These are phyloP conservation scores for Orcinus orca DNA, from an alignment of 2,113 vertebrate genomes.

Conservation along the genomic window DNA sequence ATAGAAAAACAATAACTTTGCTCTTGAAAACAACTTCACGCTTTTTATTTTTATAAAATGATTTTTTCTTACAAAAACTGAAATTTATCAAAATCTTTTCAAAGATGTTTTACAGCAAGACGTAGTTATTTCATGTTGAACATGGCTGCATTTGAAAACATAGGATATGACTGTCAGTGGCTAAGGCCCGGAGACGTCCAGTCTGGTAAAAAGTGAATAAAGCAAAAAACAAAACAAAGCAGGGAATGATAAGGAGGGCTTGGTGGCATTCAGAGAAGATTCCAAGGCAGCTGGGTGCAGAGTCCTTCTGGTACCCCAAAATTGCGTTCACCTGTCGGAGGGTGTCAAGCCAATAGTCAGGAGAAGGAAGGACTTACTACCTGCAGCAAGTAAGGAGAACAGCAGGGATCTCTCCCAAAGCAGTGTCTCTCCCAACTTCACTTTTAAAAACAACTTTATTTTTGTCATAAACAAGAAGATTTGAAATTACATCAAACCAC, in stretches of 20 bases:
- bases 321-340: too few relatives aligned
- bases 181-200: constrained; percentile 17
- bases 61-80: background rate
- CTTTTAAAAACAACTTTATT: background rate
- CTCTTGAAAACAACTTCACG: background rate
- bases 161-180: background rate
- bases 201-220: background rate
- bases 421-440: background rate
- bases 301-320: constrained; percentile 7
- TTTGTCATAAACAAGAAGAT: background rate
- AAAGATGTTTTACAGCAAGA: background rate
- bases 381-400: too few relatives aligned
- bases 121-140: background rate
- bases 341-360: background rate
- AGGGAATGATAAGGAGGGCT: constrained; percentile 54
- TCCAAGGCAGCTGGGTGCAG: background rate
- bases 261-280: constrained; percentile 51
- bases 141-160: background rate
- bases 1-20: background rate
- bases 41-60: background rate
- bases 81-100: background rate
- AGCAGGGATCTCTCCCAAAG: too few relatives aligned
- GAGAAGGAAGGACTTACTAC: too few relatives aligned
- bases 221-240: constrained; percentile 33
- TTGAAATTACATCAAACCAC: background rate